Conservation (phyloP, 2,113 vertebrate species). For the Nestor notabilis region DNA sequence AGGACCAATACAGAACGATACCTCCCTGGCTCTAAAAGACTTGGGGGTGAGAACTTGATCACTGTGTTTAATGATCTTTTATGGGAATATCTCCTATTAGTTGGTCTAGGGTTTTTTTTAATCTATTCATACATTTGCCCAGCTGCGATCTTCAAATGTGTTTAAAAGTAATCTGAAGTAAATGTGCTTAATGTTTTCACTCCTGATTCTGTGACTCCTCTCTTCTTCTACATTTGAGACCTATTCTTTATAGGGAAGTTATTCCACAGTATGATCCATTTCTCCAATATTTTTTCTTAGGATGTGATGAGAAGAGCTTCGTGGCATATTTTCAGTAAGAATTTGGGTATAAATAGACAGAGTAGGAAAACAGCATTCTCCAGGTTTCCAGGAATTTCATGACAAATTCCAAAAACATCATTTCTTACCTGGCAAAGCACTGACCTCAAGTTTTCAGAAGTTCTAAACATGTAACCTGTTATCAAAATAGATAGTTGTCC, state of each 20-base stretch:
- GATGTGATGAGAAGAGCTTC: not conserved
- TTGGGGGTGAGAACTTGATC: not conserved
- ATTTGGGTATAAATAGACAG: not conserved
- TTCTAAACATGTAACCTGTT: not conserved
- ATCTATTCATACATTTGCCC: not conserved
- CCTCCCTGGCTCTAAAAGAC: not conserved
- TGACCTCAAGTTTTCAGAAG: not conserved
- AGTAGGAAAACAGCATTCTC: not conserved
- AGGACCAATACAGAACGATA: not conserved
- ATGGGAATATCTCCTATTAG: not conserved
- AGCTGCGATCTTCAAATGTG: accelerated
- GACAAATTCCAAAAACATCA: not conserved
- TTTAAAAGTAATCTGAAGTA: not conserved
- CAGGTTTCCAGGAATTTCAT: not conserved
- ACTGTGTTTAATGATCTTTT: not conserved
- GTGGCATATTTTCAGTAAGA: not conserved
- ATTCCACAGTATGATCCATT: not conserved
- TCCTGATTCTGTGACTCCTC: not conserved
- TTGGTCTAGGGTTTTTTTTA: not conserved
- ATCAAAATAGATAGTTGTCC: not conserved
- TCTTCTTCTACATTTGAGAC: not conserved
- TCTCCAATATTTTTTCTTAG: not conserved
- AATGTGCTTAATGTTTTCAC: not conserved
- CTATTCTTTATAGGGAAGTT: not conserved
- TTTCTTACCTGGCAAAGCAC: not conserved